Conservation (phyloP, 2,888 invertebrate genomes). For the Ennomos fuscantarius region DNA sequence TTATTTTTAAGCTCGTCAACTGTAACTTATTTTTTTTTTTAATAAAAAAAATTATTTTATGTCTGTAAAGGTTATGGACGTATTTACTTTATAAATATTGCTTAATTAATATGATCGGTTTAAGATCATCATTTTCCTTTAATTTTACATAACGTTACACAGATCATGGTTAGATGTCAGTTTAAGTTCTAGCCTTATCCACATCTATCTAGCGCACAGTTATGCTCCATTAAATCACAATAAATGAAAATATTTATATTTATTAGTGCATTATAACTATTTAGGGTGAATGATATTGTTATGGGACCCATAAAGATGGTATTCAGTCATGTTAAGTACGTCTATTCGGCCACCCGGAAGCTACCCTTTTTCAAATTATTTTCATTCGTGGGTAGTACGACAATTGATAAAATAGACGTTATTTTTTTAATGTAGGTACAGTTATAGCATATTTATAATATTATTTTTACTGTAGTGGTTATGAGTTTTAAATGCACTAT, state of each 20-base stretch:
- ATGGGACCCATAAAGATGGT: slow-evolving; percentile 67
- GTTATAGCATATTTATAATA: not conserved
- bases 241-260: slow-evolving; percentile 78
- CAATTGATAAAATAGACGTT: slow-evolving; percentile 32
- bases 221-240: slow-evolving; percentile 72
- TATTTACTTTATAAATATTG: too few relatives aligned
- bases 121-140: too few relatives aligned
- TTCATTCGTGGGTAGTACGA: slow-evolving; percentile 36
- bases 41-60: too few relatives aligned
- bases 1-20: too few relatives aligned
- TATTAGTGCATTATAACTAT: slow-evolving; percentile 68
- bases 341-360: slow-evolving; percentile 65
- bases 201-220: slow-evolving; percentile 36
- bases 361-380: slow-evolving; percentile 26
- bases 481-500: not conserved
- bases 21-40: too few relatives aligned
- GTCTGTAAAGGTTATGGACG: too few relatives aligned
- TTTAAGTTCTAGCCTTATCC: slow-evolving; percentile 43
- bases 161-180: too few relatives aligned
- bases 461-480: slow-evolving; percentile 5
- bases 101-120: too few relatives aligned
- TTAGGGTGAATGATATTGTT: slow-evolving; percentile 76
- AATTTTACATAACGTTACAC: too few relatives aligned
- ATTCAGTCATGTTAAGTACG: slow-evolving; percentile 58
- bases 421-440: slow-evolving; percentile 23